These are phyloP conservation scores for Drosophila parabipectinata DNA, from an alignment of 1,140 invertebrate genomes.

Conservation along the genomic window DNA sequence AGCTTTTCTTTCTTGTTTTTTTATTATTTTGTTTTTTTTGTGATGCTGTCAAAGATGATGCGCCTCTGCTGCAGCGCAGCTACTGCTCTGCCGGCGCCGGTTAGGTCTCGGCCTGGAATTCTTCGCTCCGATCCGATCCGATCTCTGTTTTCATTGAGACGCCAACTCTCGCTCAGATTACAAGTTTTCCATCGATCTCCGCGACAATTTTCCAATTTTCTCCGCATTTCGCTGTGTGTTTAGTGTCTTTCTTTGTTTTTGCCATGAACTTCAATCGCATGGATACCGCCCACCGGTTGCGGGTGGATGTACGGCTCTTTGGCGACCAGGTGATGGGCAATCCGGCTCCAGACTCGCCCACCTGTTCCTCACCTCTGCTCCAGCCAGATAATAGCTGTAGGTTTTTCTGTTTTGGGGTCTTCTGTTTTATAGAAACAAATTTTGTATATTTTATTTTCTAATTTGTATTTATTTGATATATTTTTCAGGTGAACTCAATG, in stretches of 20 bases:
- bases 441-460: neutral
- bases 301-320: slow-evolving; percentile 60
- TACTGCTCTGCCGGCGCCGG: neutral
- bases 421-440: neutral
- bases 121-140: slow-evolving; percentile 1
- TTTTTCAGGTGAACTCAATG: slow-evolving; percentile 58
- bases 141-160: slow-evolving; percentile 51
- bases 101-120: slow-evolving; percentile 30
- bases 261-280: slow-evolving; percentile 78
- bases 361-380: neutral
- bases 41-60: slow-evolving; percentile 14
- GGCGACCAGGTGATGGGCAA: slow-evolving; percentile 43
- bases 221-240: neutral
- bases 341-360: neutral
- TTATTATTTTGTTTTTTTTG: slow-evolving; percentile 21
- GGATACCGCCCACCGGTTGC: slow-evolving; percentile 62
- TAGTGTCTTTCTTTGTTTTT: neutral
- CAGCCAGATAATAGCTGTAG: slow-evolving; percentile 20
- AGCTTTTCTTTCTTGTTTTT: no score
- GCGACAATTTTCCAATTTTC: slow-evolving; percentile 11
- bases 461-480: slow-evolving; percentile 1
- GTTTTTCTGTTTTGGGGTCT: slow-evolving; percentile 6
- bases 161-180: slow-evolving; percentile 49
- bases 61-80: slow-evolving; percentile 28
- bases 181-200: slow-evolving; percentile 15